A percentile compares a stretch with the other conserved stretches of the same genome.
phyloP scores from a whole-genome alignment of 1,140 invertebrate species.

The Drosophila azteca region DNA sequence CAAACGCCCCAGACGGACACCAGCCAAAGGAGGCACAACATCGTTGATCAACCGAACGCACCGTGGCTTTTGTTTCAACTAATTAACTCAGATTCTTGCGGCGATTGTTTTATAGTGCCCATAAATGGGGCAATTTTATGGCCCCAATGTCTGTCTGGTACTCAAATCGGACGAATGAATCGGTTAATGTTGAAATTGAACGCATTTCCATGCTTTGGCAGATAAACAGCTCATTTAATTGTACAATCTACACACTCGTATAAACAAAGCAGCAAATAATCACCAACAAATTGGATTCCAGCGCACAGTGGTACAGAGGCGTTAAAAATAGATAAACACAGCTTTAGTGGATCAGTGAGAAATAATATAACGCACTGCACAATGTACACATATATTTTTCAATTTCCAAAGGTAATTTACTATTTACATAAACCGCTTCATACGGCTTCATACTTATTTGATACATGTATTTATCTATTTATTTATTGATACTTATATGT shows the following conservation, averaged over 20 bases:
- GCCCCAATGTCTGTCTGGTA: slow-evolving; percentile 32
- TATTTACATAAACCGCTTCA: no score
- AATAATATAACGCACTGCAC: background rate
- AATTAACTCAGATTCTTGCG: slow-evolving; percentile 26
- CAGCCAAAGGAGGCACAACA: slow-evolving; percentile 15
- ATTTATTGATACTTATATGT: no score
- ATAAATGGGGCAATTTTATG: slow-evolving; percentile 41
- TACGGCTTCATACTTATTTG: no score
- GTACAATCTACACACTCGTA: background rate
- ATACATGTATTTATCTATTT: no score
- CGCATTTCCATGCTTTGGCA: slow-evolving; percentile 45
- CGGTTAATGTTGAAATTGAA: slow-evolving; percentile 27
- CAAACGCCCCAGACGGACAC: slow-evolving; percentile 11
- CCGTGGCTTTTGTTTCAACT: slow-evolving; percentile 22
- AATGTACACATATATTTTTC: background rate
- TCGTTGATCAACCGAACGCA: slow-evolving; percentile 21
- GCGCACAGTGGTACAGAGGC: slow-evolving; percentile 12
- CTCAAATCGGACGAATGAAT: slow-evolving; percentile 36
- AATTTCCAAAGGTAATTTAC: no score
- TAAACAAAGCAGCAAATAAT: slow-evolving; percentile 43
- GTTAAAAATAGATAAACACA: background rate
- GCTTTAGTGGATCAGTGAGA: no score
- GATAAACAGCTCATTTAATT: slow-evolving; percentile 48
- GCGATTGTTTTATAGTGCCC: slow-evolving; percentile 47
- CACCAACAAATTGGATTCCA: slow-evolving; percentile 20